Percentiles rank a stretch among this genome's conserved stretches.
phyloP scores from a whole-genome alignment of 2,888 invertebrate genomes.

The Lobophora halterata region DNA sequence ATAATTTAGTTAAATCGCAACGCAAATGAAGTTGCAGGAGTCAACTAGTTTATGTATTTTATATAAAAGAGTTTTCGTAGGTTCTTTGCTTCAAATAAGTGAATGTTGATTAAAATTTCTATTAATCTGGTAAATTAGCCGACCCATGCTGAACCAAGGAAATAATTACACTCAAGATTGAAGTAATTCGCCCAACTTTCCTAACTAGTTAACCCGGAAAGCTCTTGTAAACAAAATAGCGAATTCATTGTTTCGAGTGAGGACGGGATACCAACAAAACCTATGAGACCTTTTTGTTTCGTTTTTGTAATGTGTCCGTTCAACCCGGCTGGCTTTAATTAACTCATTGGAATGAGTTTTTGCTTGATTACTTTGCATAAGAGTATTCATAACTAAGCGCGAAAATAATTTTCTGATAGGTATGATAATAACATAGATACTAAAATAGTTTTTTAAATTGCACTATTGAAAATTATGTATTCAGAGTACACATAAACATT shows the following conservation, averaged over 20 bases:
- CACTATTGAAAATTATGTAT: too few species aligned
- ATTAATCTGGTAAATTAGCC: constrained; percentile 4
- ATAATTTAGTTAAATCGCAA: too few species aligned
- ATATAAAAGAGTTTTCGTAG: too few species aligned
- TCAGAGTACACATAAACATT: too few species aligned
- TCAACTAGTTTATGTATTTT: too few species aligned
- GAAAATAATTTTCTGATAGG: too few species aligned
- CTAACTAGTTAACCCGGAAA: constrained; percentile 34
- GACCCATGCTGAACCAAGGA: constrained; percentile 18
- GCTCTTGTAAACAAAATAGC: constrained; percentile 42
- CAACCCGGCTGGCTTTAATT: constrained; percentile 42
- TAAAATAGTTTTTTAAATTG: too few species aligned
- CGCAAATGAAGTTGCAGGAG: too few species aligned
- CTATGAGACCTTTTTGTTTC: constrained; percentile 40
- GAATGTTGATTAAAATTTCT: constrained; percentile 5
- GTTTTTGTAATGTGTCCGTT: constrained; percentile 38
- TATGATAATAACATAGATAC: too few species aligned
- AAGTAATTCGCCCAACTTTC: constrained; percentile 31
- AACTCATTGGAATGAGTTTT: constrained; percentile 33
- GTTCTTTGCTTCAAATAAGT: too few species aligned
- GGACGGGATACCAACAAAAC: constrained; percentile 39
- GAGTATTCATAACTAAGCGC: too few species aligned
- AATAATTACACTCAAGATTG: constrained; percentile 29
- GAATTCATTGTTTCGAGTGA: constrained; percentile 36
- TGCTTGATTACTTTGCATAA: too few species aligned